Evolutionary conservation across 2,888 invertebrate species (phyloP).

Genomic region (Drosophila prolongata): DNA sequence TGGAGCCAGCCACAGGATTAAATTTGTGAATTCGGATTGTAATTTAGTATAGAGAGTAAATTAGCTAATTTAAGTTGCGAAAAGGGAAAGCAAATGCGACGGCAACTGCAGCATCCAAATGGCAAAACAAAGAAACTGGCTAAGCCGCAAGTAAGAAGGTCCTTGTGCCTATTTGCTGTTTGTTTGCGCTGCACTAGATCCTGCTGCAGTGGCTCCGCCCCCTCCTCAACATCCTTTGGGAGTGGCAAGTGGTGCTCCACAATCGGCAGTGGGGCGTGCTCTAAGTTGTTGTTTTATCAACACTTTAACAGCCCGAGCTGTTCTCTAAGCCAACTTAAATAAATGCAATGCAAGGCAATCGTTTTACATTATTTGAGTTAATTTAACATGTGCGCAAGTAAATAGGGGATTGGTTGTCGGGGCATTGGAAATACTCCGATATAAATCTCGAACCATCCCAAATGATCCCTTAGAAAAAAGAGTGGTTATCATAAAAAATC

Average conservation of each 20-base stretch:
- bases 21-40: constrained; percentile 38
- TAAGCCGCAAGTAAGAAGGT: constrained; percentile 59
- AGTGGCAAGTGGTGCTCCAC: constrained; percentile 25
- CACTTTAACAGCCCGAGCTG: constrained; percentile 20
- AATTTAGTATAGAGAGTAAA: constrained; percentile 28
- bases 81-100: constrained; percentile 33
- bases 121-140: constrained; percentile 38
- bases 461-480: constrained; percentile 12
- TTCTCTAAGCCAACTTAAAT: background rate
- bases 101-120: constrained; percentile 25
- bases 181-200: constrained; percentile 64
- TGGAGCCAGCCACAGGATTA: constrained; percentile 26
- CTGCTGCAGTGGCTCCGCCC: constrained; percentile 16
- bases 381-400: constrained; percentile 4
- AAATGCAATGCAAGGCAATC: background rate
- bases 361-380: constrained; percentile 5
- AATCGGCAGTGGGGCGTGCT: constrained; percentile 27
- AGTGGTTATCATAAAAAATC: constrained; percentile 31
- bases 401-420: background rate
- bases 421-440: background rate
- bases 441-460: background rate
- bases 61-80: constrained; percentile 47
- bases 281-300: constrained; percentile 39
- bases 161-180: constrained; percentile 67
- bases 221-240: constrained; percentile 3